phyloP scores from a whole-genome alignment of 2,797 vertebrate species.

The Rhinophrynus dorsalis region DNA sequence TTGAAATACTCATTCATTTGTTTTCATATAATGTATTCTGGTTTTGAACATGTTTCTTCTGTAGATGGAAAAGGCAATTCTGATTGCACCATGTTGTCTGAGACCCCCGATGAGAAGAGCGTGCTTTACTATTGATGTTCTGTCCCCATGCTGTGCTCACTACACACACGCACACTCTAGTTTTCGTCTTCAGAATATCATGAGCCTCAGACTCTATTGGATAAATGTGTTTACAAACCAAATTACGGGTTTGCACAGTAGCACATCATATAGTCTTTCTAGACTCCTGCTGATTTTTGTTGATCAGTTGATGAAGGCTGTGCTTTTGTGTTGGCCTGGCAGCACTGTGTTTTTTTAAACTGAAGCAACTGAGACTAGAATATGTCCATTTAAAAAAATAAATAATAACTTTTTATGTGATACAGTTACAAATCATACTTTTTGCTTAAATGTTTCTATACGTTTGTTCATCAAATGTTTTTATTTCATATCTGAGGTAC shows the following conservation, averaged over 20 bases:
- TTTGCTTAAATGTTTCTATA: no score
- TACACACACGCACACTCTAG: background rate
- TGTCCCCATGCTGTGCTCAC: constrained; percentile 12
- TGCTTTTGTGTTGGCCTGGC: no score
- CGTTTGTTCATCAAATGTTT: no score
- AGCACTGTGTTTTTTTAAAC: no score
- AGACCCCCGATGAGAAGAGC: background rate
- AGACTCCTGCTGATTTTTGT: background rate
- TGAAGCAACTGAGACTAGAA: no score
- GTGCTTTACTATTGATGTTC: constrained; percentile 12
- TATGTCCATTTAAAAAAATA: no score
- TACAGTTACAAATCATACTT: no score
- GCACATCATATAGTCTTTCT: background rate
- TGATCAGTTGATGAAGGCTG: background rate
- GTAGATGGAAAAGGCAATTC: background rate
- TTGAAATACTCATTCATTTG: background rate
- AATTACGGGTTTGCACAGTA: background rate
- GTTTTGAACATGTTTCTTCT: constrained; percentile 6
- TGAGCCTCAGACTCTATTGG: constrained; percentile 2
- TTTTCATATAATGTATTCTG: background rate
- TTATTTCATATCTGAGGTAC: no score
- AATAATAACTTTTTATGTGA: no score
- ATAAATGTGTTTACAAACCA: constrained; percentile 20
- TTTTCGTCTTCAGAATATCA: constrained; percentile 10
- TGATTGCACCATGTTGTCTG: constrained; percentile 1